Conservation (phyloP, 2,797 vertebrate species). For the Platalea minor region DNA sequence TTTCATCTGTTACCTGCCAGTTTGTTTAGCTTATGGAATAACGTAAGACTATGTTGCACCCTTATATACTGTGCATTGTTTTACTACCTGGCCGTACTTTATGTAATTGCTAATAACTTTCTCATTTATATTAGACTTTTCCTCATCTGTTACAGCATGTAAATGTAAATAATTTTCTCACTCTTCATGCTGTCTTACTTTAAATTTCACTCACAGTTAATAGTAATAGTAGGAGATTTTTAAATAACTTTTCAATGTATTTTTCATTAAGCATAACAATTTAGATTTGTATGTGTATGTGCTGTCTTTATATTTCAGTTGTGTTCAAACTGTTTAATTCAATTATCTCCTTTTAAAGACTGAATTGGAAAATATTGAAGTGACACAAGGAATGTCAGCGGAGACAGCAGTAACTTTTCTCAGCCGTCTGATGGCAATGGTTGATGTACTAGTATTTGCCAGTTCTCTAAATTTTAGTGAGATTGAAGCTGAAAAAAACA, state of each 20-base stretch:
- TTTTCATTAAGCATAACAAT: neutral
- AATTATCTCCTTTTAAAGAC: conserved; percentile 80
- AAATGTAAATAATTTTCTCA: conserved; percentile 3
- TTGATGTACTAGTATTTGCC: conserved; percentile 96
- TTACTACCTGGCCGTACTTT: neutral
- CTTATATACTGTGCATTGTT: neutral
- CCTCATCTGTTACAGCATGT: neutral
- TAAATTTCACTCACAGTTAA: neutral
- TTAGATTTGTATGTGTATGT: neutral
- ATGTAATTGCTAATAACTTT: neutral
- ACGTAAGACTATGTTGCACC: neutral
- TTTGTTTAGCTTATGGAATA: neutral
- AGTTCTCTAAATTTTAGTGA: conserved; percentile 99
- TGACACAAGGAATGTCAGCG: conserved; percentile 96
- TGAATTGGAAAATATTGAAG: conserved; percentile 94
- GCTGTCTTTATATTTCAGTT: conserved; percentile 28
- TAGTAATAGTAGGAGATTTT: neutral
- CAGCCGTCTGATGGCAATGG: conserved; percentile 96
- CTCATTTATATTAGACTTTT: neutral
- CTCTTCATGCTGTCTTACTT: neutral
- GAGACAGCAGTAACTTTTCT: conserved; percentile 96
- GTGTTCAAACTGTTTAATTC: conserved; percentile 53
- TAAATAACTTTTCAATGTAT: neutral
- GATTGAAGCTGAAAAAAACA: conserved; percentile 99
- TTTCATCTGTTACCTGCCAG: neutral